Evolutionary conservation across 1,140 invertebrate genomes (phyloP).

Genomic region (Drosophila ficusphila): DNA sequence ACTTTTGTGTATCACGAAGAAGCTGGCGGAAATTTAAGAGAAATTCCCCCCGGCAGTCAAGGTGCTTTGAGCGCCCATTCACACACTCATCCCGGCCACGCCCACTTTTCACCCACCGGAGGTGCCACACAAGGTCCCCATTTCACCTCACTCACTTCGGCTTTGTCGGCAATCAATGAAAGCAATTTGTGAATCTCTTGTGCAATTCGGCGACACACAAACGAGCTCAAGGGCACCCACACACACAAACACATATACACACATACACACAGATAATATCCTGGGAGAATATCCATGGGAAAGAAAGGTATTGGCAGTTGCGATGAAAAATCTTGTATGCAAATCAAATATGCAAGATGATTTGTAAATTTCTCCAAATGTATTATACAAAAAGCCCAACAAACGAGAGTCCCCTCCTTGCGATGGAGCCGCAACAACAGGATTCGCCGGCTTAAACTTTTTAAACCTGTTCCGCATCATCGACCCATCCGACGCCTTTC

Average conservation of each 20-base stretch:
- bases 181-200: slow-evolving; percentile 80
- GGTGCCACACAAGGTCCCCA: slow-evolving; percentile 15
- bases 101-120: background rate
- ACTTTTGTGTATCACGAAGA: background rate
- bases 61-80: background rate
- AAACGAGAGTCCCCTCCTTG: background rate
- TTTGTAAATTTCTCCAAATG: slow-evolving; percentile 81
- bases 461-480: slow-evolving; percentile 50
- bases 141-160: slow-evolving; percentile 15
- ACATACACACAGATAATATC: background rate
- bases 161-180: slow-evolving; percentile 78
- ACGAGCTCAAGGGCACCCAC: slow-evolving; percentile 59
- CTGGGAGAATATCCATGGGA: background rate
- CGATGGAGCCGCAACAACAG: slow-evolving; percentile 32
- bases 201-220: slow-evolving; percentile 68
- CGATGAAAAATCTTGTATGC: slow-evolving; percentile 64
- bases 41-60: slow-evolving; percentile 18
- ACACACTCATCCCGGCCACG: background rate
- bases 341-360: slow-evolving; percentile 81
- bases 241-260: slow-evolving; percentile 2
- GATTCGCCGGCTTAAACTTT: slow-evolving; percentile 46
- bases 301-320: slow-evolving; percentile 56
- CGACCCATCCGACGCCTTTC: slow-evolving; percentile 15
- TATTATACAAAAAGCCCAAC: slow-evolving; percentile 46
- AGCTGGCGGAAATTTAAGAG: slow-evolving; percentile 35